A percentile compares a stretch with the other conserved stretches of the same genome.
These are phyloP conservation scores for Hyposmocoma kahamanoa DNA, from an alignment of 1,140 invertebrate species.

Conservation along the genomic window DNA sequence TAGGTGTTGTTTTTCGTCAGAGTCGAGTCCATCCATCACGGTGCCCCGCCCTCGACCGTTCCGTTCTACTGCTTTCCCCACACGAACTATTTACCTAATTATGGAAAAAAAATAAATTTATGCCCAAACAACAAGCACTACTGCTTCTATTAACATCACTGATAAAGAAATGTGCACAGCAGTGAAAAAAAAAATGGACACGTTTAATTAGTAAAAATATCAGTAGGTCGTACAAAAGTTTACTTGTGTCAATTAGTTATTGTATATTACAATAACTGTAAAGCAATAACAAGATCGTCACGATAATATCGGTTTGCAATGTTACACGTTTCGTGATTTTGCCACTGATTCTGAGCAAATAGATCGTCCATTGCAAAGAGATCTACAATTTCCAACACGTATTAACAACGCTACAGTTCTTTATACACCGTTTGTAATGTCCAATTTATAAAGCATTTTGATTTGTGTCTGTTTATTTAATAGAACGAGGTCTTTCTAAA, in stretches of 20 bases:
- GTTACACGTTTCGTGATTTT: too few relatives aligned
- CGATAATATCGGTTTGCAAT: too few relatives aligned
- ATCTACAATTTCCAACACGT: too few relatives aligned
- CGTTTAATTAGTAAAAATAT: too few relatives aligned
- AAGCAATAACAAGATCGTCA: not conserved
- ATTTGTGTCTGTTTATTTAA: not conserved
- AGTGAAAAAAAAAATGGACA: too few relatives aligned
- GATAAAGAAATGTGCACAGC: too few relatives aligned
- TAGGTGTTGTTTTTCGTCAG: slow-evolving; percentile 51
- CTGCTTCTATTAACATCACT: too few relatives aligned
- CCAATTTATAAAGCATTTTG: not conserved
- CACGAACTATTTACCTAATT: slow-evolving; percentile 5
- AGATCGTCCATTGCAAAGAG: not conserved
- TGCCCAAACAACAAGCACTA: not conserved
- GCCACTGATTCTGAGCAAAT: not conserved
- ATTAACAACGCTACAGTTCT: too few relatives aligned
- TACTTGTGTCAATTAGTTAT: not conserved
- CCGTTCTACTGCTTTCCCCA: slow-evolving; percentile 30
- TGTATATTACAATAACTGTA: not conserved
- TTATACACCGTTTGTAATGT: too few relatives aligned
- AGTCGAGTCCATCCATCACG: slow-evolving; percentile 48
- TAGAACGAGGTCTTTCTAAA: slow-evolving; percentile 13
- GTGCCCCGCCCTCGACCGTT: slow-evolving; percentile 40
- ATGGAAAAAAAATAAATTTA: slow-evolving; percentile 1
- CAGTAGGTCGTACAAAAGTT: too few relatives aligned